phyloP scores from a whole-genome alignment of 2,113 vertebrate species.

The Takifugu flavidus region DNA sequence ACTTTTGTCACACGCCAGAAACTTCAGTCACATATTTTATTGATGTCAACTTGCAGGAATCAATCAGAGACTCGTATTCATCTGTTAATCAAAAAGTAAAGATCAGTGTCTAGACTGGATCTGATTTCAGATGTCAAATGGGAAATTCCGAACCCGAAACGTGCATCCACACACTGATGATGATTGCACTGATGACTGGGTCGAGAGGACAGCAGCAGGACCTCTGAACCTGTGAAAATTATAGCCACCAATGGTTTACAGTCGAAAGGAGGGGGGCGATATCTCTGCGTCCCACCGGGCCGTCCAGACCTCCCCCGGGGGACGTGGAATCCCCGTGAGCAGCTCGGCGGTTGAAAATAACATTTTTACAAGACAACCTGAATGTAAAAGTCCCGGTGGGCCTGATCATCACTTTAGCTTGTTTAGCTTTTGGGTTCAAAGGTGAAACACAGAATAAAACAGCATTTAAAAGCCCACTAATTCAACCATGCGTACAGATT shows the following conservation, averaged over 20 bases:
- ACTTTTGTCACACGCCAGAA: neutral
- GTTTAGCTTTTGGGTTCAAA: slow-evolving; percentile 25
- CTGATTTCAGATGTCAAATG: too few species aligned
- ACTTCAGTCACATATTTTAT: neutral
- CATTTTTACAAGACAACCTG: neutral
- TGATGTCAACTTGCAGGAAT: neutral
- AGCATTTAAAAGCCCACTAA: neutral
- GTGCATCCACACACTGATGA: too few species aligned
- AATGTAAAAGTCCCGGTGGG: slow-evolving; percentile 21
- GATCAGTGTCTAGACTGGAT: too few species aligned
- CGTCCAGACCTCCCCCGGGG: neutral
- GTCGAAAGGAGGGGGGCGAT: neutral
- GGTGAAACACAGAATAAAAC: slow-evolving; percentile 17
- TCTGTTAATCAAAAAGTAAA: too few species aligned
- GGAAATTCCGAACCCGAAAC: too few species aligned
- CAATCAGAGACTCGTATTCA: too few species aligned
- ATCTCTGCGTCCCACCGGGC: slow-evolving; percentile 20
- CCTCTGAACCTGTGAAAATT: neutral
- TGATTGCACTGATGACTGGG: too few species aligned
- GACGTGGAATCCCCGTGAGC: slow-evolving; percentile 2
- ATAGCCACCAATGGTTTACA: slow-evolving; percentile 9
- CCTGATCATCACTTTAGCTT: slow-evolving; percentile 22
- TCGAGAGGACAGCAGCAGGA: neutral
- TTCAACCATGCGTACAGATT: neutral
- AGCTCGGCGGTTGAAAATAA: too few species aligned